Base-by-base conservation (phyloP, 2,888 invertebrate genomes). In the Stictocephala bisonia region DNA sequence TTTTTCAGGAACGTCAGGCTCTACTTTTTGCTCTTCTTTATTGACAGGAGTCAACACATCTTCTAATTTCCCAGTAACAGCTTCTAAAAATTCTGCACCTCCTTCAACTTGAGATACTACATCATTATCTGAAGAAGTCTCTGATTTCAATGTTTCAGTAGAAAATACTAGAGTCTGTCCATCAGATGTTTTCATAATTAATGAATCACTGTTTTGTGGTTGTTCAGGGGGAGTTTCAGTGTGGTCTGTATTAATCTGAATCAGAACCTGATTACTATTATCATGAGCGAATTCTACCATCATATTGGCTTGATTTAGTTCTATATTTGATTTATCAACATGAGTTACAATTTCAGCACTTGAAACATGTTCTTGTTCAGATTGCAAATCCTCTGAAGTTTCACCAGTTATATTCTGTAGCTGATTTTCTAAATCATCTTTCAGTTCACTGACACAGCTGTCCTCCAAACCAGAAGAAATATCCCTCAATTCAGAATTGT, bases 221-320 rank as follows among this genome's bases (percentile, higher is more conserved):
- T 71, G 41, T 20, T 58, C 58, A 15, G 18, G 26, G 9, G n/a
- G 20, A 18, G 58, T 22, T 18, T 71, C 58, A 13, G 9, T 9
- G 7, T 58, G 2, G 1, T 71, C 70, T 18, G 40, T 58, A 29
- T 71, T 71, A n/a, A 71, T 27, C 22, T 71, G 41, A 44, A 71
- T 71, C 9, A 44, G 44, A 29, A 58, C 70, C 24, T 58, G 41
- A 29, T 58, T 71, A 4, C 48, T 58, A 58, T 18, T 27, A 20
- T 41, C 70, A 58, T 71, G 70, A 20, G 70, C 48, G 27, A 71
- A 41, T 29, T 71, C 70, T 4, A 71, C 58, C 74, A 51, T 71
- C 67, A 41, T 67, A 4, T 74, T 29, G 24, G 60, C 56, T 48
- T 72, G 56, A 6, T 66, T 66, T 20, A 66, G 15, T 29, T 71